Base-by-base conservation (phyloP, 1,140 invertebrate genomes). In the Bombus soroeensis region DNA sequence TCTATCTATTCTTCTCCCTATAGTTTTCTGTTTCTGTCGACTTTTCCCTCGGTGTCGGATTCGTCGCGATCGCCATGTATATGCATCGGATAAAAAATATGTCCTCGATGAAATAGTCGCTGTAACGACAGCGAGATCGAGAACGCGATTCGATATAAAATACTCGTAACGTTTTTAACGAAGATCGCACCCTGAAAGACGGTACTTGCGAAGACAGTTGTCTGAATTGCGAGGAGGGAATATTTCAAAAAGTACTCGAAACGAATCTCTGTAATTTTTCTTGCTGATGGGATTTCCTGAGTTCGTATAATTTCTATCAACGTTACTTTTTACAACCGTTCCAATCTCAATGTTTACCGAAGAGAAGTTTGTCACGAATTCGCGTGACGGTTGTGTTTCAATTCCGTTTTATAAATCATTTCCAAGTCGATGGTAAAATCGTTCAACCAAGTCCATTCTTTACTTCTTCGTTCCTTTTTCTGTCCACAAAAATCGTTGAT, bases 381-480 rank as follows among this genome's bases (percentile, higher is more conserved):
- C 28, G 73, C 32, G 22, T 0, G 64, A 25, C 32, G 8, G 0
- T 39, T 34, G 28, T 13, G 3, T 68, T 34, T 43, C 47, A 22
- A 9, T 81, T 57, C 22, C 71, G 18, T 57, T 18, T 13, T 12
- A n/a, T 43, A 59, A 81, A 73, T 81, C 80, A 34, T 59, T 41
- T 62, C 47, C 47, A 53, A 53, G 47, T 53, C 47, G 47, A 53
- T 6, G 18, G 47, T 53, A 53, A 22, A 53, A 22, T 53, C 47
- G 47, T 81, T 62, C 72, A 12, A 6, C 3, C 68, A n/a, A 25
- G n/a, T 5, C 3, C 43, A 25, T 53, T n/a, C 32, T 25, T 53
- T 53, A 0, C 47, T 53, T 53, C 47, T 8, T 53, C 47, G 47
- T 22, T 22, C 1, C 66, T 39, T 57, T 8, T 4, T 39, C 47